phyloP scores from a whole-genome alignment of 2,113 vertebrate species.

The Pagrus major region DNA sequence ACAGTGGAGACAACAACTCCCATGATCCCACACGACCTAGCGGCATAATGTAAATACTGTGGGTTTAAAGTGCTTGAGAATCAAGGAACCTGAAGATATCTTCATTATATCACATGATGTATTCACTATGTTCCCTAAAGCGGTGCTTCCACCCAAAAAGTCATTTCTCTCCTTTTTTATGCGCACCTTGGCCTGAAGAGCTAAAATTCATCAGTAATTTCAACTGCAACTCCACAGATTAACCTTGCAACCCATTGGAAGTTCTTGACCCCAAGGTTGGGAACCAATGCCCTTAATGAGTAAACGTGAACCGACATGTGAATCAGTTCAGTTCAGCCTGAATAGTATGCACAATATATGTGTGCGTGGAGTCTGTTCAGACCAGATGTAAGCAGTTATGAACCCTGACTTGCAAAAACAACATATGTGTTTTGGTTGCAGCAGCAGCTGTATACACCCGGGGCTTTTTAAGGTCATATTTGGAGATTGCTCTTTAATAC shows the following conservation, averaged over 20 bases:
- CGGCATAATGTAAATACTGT: too few relatives aligned
- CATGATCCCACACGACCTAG: too few relatives aligned
- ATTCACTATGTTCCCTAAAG: too few relatives aligned
- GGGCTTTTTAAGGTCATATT: slow-evolving; percentile 46
- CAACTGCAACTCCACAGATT: too few relatives aligned
- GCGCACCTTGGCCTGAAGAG: not conserved
- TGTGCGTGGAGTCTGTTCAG: not conserved
- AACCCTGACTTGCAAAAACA: slow-evolving; percentile 44
- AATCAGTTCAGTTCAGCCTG: slow-evolving; percentile 7
- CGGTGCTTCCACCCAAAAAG: not conserved
- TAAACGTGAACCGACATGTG: slow-evolving; percentile 10
- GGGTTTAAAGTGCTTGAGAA: not conserved
- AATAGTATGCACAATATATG: not conserved
- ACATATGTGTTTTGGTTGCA: slow-evolving; percentile 56
- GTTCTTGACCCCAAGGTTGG: not conserved
- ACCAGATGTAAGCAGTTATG: slow-evolving; percentile 12
- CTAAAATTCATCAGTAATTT: not conserved
- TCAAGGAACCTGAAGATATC: not conserved
- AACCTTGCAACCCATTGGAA: not conserved
- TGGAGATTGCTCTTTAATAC: slow-evolving; percentile 49
- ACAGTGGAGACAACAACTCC: too few relatives aligned
- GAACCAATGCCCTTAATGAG: not conserved
- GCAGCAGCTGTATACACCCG: slow-evolving; percentile 27
- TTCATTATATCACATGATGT: too few relatives aligned
- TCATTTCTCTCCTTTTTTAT: not conserved